These are phyloP conservation scores for Cheilosia soror DNA, from an alignment of 2,888 invertebrate species.

Conservation along the genomic window DNA sequence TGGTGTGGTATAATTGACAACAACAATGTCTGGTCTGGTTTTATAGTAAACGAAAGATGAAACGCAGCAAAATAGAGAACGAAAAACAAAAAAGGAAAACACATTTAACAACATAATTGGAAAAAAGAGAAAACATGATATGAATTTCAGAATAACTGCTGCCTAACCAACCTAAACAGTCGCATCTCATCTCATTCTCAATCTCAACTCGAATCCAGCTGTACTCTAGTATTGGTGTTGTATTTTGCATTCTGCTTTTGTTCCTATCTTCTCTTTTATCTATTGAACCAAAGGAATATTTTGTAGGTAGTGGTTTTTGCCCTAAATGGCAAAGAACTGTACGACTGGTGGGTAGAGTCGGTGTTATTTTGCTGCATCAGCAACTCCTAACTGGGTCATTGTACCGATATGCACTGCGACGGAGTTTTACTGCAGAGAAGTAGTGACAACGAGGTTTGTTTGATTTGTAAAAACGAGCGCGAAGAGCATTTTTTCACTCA, in stretches of 20 bases:
- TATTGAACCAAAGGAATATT: not conserved
- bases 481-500: not conserved
- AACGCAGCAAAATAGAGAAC: not conserved
- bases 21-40: not conserved
- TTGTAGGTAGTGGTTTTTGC: slow-evolving; percentile 17
- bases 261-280: not conserved
- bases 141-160: not conserved
- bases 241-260: not conserved
- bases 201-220: too few species aligned
- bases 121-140: not conserved
- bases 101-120: not conserved
- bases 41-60: not conserved
- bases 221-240: not conserved
- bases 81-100: not conserved
- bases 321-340: not conserved
- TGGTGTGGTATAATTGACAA: not conserved
- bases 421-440: not conserved
- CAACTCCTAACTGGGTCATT: slow-evolving; percentile 68
- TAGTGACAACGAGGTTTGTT: not conserved
- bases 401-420: slow-evolving; percentile 54
- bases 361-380: slow-evolving; percentile 54
- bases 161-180: not conserved
- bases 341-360: not conserved
- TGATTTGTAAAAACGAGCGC: not conserved
- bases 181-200: too few species aligned